Base-by-base conservation (phyloP, 1,140 invertebrate species). In the Nilaparvata lugens region DNA sequence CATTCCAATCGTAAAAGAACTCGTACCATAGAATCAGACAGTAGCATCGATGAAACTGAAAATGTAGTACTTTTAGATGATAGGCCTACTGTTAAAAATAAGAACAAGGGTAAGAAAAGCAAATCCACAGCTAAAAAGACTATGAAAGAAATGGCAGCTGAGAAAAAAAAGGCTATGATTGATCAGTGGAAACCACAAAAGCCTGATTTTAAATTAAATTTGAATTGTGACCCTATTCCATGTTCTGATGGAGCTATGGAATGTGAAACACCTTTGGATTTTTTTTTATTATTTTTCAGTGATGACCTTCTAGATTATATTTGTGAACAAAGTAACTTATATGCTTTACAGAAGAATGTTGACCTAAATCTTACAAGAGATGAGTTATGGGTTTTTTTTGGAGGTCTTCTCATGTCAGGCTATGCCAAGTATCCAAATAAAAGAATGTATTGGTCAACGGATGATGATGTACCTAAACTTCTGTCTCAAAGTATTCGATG, bases 391-490 rank as follows among this genome's bases (percentile, higher is more conserved):
- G 64, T 65, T 16, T 14, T 68, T 28, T 58, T 66, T 31, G 64
- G 66, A 11, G 63, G 48, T n/a, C 43, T 68, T 24, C 43, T 66
- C 28, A 23, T 67, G 13, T 64, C 63, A 35, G 65, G 65, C 9
- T 67, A 65, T 61, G 57, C 53, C 1, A 66, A 68, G 35, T 66
- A 52, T 24, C 56, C 66, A 52, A 66, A 66, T 35, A 64, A 64
- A 48, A 25, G 60, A 42, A 56, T 65, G 52, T 65, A 52, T 52
- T 67, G 64, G 62, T 23, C 18, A n/a, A 60, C 2, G 13, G 38
- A 57, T 13, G 18, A 56, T 48, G 64, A 66, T 60, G 62, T 64
- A 3, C 66, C 66, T 23, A 62, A 52, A 62, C 61, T 64, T 25
- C 19, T 67, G 19, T n/a, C 35, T 14, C 31, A 67, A 7, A 64